These are phyloP conservation scores for Macrotis lagotis DNA, from an alignment of 2,113 vertebrate species.

Conservation along the genomic window DNA sequence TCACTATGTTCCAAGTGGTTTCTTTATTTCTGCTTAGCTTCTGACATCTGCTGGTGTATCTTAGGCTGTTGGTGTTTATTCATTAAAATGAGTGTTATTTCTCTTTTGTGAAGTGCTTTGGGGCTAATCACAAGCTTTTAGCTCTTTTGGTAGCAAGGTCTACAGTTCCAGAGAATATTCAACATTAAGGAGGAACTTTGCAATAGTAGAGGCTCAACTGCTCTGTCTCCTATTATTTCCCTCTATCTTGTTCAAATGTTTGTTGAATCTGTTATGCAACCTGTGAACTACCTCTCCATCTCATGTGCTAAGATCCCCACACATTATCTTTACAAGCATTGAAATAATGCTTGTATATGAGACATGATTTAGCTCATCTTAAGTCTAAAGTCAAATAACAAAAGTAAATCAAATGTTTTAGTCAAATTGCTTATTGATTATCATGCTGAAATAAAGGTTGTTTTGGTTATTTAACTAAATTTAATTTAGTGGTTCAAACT, in stretches of 20 bases:
- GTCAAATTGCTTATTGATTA: background rate
- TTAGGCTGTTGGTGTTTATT: background rate
- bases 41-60: background rate
- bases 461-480: background rate
- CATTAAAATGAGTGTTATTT: background rate
- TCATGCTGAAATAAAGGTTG: background rate
- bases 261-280: background rate
- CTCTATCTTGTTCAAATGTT: background rate
- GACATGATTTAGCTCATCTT: background rate
- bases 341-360: background rate
- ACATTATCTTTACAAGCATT: background rate
- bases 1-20: background rate
- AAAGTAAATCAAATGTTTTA: background rate
- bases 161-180: background rate
- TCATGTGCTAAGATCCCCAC: background rate
- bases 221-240: background rate
- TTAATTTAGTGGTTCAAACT: background rate
- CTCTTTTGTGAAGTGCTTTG: background rate
- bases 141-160: background rate
- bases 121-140: background rate
- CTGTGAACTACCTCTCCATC: background rate
- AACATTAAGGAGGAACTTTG: background rate
- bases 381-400: background rate
- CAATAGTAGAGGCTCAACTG: background rate
- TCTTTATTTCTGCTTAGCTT: background rate